phyloP scores from a whole-genome alignment of 2,888 invertebrate genomes.

The Platycnemis pennipes region DNA sequence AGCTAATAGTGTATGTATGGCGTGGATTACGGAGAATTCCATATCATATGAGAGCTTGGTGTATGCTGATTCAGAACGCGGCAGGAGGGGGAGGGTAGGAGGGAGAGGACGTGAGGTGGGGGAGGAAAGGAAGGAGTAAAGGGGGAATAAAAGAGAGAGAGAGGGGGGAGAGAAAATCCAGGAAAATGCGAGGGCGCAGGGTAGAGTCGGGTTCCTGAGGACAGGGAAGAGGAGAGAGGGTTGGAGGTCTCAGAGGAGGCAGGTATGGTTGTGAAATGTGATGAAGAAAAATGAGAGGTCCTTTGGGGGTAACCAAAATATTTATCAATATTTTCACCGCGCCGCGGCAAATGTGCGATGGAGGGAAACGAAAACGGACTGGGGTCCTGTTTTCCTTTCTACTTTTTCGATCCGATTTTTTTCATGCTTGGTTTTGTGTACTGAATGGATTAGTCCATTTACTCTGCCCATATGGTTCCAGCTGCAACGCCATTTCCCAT shows the following conservation, averaged over 20 bases:
- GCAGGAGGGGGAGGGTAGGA: background rate
- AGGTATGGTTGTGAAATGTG: constrained; percentile 55
- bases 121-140: no score
- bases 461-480: background rate
- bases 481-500: background rate
- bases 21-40: background rate
- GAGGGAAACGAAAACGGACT: background rate
- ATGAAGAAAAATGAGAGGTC: constrained; percentile 56
- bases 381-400: background rate
- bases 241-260: constrained; percentile 34
- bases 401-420: background rate
- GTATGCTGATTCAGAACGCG: constrained; percentile 19
- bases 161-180: background rate
- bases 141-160: constrained; percentile 15
- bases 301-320: constrained; percentile 47
- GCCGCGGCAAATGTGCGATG: background rate
- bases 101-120: background rate
- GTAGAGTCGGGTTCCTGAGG: background rate
- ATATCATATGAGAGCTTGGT: background rate
- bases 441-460: background rate
- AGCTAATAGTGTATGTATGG: background rate
- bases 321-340: constrained; percentile 56
- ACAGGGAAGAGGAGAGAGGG: background rate
- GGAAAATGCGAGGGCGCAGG: background rate
- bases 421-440: no score